Percentiles rank a stretch among this genome's conserved stretches.
phyloP scores from a whole-genome alignment of 53 echinoderm and acorn worm genomes.

The Stichopus horrens region DNA sequence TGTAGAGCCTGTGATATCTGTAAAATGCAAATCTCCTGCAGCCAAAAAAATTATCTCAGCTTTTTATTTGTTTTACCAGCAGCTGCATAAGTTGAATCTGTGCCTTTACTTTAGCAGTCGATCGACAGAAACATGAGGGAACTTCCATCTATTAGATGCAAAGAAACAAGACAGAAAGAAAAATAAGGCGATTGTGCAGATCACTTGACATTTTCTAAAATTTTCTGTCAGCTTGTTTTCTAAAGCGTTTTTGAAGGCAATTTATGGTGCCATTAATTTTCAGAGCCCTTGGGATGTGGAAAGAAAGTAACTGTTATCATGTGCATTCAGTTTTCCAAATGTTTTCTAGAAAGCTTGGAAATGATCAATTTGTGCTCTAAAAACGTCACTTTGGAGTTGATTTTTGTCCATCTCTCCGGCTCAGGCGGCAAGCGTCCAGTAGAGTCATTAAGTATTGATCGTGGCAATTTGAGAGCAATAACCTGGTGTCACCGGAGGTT shows the following conservation, averaged over 20 bases:
- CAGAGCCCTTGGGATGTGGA: not conserved
- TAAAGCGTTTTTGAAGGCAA: not conserved
- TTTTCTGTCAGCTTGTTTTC: not conserved
- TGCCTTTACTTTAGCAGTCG: not conserved
- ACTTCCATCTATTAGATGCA: not conserved
- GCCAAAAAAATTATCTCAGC: not conserved
- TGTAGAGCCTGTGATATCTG: not conserved
- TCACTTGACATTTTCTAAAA: conserved; percentile 9
- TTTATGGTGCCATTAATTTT: conserved; percentile 14
- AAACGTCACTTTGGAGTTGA: not conserved
- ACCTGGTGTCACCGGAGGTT: not conserved
- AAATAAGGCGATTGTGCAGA: not conserved
- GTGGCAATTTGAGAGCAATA: not conserved
- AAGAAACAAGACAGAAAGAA: not conserved
- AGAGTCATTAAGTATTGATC: conserved; percentile 6
- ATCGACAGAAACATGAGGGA: not conserved
- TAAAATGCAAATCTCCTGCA: not conserved
- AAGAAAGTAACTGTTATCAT: not conserved
- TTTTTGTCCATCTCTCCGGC: not conserved
- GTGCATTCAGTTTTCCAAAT: not conserved
- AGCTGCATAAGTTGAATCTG: not conserved
- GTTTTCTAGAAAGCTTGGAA: not conserved
- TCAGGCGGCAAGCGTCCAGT: not conserved
- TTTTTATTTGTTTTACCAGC: not conserved
- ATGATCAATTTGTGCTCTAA: conserved; percentile 3